phyloP scores from a whole-genome alignment of 2,113 vertebrate species.

The Regulus satrapa region DNA sequence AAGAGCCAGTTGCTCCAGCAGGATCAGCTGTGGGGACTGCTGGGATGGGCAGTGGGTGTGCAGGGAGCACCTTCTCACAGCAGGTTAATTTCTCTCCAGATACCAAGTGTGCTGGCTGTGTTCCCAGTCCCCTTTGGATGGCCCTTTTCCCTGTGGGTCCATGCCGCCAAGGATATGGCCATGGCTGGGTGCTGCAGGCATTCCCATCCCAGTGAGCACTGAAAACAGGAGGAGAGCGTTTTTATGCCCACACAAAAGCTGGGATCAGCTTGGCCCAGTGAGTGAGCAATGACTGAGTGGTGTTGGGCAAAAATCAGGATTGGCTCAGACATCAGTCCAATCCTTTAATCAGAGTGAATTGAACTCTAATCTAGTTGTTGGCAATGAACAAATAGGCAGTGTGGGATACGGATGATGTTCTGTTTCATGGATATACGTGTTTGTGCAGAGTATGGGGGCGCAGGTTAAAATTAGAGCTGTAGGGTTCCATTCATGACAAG shows the following conservation, averaged over 20 bases:
- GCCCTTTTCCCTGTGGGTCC: neutral
- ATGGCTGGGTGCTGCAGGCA: rapidly evolving
- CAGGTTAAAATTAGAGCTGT: neutral
- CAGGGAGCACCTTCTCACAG: neutral
- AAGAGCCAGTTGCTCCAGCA: neutral
- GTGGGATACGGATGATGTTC: neutral
- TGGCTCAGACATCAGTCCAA: slow-evolving; percentile 8
- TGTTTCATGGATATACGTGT: neutral
- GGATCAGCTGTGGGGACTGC: neutral
- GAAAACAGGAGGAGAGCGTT: neutral
- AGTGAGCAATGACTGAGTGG: neutral
- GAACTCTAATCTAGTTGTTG: slow-evolving; percentile 28
- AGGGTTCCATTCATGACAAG: neutral
- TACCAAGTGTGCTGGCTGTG: neutral
- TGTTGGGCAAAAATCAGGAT: slow-evolving; percentile 7
- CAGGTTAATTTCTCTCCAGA: neutral
- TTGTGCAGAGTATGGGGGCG: neutral
- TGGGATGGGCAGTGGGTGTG: neutral
- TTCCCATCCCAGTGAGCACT: neutral
- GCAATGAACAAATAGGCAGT: neutral
- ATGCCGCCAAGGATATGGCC: neutral
- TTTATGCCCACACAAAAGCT: neutral
- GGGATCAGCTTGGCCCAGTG: neutral
- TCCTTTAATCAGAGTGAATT: slow-evolving; percentile 34
- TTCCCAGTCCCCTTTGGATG: neutral